Evolutionary conservation across 2,113 vertebrate genomes (phyloP).

Genomic region (Corythornis vintsioides): DNA sequence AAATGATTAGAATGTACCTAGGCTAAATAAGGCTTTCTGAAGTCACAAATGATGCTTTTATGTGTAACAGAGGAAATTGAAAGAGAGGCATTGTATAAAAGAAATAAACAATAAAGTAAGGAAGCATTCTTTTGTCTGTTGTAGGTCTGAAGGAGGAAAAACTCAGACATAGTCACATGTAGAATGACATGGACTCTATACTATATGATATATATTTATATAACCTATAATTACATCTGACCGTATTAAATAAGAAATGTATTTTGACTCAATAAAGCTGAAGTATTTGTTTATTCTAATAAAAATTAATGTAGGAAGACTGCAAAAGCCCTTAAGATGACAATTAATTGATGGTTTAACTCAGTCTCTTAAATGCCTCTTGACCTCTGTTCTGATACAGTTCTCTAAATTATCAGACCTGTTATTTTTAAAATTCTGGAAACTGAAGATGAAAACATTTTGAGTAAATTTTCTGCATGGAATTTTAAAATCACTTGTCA

Average conservation of each 20-base stretch:
- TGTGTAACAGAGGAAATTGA: not conserved
- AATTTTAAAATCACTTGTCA: not conserved
- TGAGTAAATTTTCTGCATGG: not conserved
- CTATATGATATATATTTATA: not conserved
- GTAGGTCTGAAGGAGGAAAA: not conserved
- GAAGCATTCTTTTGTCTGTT: not conserved
- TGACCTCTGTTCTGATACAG: not conserved
- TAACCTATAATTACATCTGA: not conserved
- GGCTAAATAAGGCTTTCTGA: not conserved
- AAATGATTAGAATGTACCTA: not conserved
- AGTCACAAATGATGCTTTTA: not conserved
- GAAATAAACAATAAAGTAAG: not conserved
- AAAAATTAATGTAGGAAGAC: not conserved
- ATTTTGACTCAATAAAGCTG: not conserved
- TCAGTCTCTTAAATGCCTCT: not conserved
- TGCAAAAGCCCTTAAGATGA: not conserved
- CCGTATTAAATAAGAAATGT: not conserved
- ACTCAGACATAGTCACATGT: not conserved
- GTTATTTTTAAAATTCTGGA: not conserved
- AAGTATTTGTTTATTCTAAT: constrained; percentile 29
- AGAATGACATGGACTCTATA: no score
- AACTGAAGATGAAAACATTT: not conserved
- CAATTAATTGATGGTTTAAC: not conserved
- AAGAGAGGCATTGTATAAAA: not conserved
- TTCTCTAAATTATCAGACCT: not conserved